These are phyloP conservation scores for Drosophila fuyamai DNA, from an alignment of 1,140 invertebrate species.

Conservation along the genomic window DNA sequence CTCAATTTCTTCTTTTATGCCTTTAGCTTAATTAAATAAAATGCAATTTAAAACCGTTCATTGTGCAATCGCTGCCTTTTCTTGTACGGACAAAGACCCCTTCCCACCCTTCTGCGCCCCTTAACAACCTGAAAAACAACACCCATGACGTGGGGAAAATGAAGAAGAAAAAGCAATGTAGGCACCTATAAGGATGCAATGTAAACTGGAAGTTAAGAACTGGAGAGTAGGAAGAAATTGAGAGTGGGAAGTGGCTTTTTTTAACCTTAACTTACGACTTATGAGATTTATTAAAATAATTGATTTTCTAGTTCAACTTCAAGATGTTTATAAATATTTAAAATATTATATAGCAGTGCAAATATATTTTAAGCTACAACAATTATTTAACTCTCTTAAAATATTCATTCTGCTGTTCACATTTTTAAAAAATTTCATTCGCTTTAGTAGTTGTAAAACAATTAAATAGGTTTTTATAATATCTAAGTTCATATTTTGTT, in stretches of 20 bases:
- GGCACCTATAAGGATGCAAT: conserved; percentile 67
- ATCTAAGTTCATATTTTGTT: no score
- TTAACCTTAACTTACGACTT: conserved; percentile 29
- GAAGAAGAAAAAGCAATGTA: conserved; percentile 12
- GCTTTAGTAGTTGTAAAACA: no score
- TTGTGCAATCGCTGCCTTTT: conserved; percentile 57
- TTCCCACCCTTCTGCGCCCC: conserved; percentile 5
- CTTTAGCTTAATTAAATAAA: conserved; percentile 72
- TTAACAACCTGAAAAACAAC: conserved; percentile 66
- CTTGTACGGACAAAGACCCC: conserved; percentile 25
- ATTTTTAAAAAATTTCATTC: no score
- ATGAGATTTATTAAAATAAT: no score
- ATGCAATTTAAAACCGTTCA: conserved; percentile 72
- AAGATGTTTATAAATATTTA: no score
- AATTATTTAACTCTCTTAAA: no score
- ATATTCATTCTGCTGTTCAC: no score
- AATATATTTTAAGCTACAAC: no score
- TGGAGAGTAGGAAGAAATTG: background rate
- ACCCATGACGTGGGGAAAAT: conserved; percentile 44
- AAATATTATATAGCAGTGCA: no score
- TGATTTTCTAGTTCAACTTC: no score
- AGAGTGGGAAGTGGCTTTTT: conserved; percentile 37
- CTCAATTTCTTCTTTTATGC: conserved; percentile 42
- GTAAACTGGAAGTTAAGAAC: conserved; percentile 14
- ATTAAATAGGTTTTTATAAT: no score